phyloP scores from a whole-genome alignment of 1,140 invertebrate species.

The Brevipalpus yothersi region DNA sequence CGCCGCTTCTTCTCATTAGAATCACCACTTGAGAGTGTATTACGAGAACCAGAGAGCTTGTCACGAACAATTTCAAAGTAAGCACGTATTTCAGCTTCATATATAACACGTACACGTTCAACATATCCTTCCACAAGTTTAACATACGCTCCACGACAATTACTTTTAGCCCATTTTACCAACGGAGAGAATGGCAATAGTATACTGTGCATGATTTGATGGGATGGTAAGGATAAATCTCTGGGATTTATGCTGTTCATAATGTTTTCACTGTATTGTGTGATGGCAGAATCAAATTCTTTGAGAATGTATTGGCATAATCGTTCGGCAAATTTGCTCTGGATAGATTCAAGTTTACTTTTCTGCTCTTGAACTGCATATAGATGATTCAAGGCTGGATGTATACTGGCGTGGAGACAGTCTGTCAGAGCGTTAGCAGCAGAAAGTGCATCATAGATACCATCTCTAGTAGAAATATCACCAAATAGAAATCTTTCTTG shows the following conservation, averaged over 20 bases:
- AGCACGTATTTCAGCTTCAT: conserved; percentile 50
- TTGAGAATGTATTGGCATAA: conserved; percentile 70
- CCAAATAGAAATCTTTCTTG: conserved; percentile 43
- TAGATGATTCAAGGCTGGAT: conserved; percentile 32
- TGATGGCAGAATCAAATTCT: conserved; percentile 69
- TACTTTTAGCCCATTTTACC: conserved; percentile 65
- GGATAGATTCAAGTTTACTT: conserved; percentile 53
- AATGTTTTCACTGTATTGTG: conserved; percentile 33
- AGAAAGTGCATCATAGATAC: conserved; percentile 43
- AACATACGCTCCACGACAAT: conserved; percentile 53
- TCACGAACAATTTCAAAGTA: conserved; percentile 51
- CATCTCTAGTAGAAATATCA: conserved; percentile 43
- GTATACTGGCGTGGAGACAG: conserved; percentile 41
- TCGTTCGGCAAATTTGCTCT: conserved; percentile 53
- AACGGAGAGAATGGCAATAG: conserved; percentile 57
- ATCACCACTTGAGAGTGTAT: background rate
- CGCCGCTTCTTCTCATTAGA: conserved; percentile 2
- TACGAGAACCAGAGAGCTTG: conserved; percentile 7
- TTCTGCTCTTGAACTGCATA: conserved; percentile 65
- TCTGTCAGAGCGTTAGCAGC: conserved; percentile 52
- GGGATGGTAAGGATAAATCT: conserved; percentile 44
- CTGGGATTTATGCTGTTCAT: conserved; percentile 22
- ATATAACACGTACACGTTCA: conserved; percentile 46
- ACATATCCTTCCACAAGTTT: conserved; percentile 56
- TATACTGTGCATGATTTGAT: conserved; percentile 51